These are phyloP conservation scores for Spisula subtruncata DNA, from an alignment of 2,888 invertebrate genomes.

Conservation along the genomic window DNA sequence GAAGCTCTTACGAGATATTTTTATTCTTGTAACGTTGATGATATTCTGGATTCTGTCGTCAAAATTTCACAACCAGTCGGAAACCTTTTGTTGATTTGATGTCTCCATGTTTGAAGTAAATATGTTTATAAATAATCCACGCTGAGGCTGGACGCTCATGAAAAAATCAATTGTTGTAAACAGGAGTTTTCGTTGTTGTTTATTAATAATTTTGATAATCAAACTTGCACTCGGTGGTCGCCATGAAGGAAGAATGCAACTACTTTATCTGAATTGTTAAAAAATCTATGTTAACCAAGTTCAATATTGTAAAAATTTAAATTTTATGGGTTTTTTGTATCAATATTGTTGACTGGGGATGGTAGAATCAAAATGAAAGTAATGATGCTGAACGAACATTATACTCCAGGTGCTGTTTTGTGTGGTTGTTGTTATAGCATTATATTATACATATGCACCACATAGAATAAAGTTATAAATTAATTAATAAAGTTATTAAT, in stretches of 20 bases:
- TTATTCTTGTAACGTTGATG: not conserved
- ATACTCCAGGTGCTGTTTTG: conserved; percentile 9
- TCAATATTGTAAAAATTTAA: conserved; percentile 19
- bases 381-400: not conserved
- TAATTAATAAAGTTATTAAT: no score
- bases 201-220: not conserved
- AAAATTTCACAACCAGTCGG: conserved; percentile 17
- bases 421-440: not conserved
- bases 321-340: not conserved
- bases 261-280: not conserved
- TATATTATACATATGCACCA: no score
- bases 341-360: not conserved
- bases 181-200: not conserved
- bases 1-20: not conserved
- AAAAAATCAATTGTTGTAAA: conserved; percentile 23
- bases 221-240: conserved; percentile 21
- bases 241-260: not conserved
- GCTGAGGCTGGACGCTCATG: not conserved
- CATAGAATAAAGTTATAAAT: no score
- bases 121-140: not conserved
- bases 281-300: not conserved
- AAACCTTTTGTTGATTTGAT: not conserved
- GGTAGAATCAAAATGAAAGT: not conserved
- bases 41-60: conserved; percentile 11
- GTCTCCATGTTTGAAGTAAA: not conserved